phyloP scores from a whole-genome alignment of 2,888 invertebrate genomes.

The Metallyticus violacea region DNA sequence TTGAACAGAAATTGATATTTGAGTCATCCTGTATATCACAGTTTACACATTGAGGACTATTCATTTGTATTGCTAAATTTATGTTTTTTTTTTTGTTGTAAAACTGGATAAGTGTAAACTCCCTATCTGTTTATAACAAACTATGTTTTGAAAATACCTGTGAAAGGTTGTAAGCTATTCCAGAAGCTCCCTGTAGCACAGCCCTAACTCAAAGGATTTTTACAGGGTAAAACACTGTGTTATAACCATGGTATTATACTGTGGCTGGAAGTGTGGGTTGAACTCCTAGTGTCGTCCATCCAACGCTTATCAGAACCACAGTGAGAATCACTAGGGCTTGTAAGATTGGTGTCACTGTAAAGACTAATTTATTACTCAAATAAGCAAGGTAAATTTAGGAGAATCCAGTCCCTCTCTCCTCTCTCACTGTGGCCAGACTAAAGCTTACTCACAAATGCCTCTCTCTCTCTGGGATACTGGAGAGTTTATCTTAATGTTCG shows the following conservation, averaged over 20 bases:
- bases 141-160: too few species aligned
- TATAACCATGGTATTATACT: slow-evolving; percentile 16
- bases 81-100: too few species aligned
- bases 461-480: background rate
- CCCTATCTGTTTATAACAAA: too few species aligned
- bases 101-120: too few species aligned
- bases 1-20: too few species aligned
- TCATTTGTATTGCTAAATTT: too few species aligned
- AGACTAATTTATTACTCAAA: slow-evolving; percentile 22
- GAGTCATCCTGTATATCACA: too few species aligned
- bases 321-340: background rate
- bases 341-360: slow-evolving; percentile 19
- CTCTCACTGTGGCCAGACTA: background rate
- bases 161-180: background rate
- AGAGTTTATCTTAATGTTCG: slow-evolving; percentile 32
- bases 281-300: background rate
- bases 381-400: slow-evolving; percentile 25
- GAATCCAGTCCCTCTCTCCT: slow-evolving; percentile 5
- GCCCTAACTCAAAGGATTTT: too few species aligned
- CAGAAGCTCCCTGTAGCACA: background rate
- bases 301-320: slow-evolving; percentile 10
- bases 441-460: too few species aligned
- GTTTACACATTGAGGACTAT: too few species aligned
- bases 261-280: background rate
- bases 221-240: background rate